phyloP scores from a whole-genome alignment of 2,797 vertebrate species.

The Lycodopsis pacificus region DNA sequence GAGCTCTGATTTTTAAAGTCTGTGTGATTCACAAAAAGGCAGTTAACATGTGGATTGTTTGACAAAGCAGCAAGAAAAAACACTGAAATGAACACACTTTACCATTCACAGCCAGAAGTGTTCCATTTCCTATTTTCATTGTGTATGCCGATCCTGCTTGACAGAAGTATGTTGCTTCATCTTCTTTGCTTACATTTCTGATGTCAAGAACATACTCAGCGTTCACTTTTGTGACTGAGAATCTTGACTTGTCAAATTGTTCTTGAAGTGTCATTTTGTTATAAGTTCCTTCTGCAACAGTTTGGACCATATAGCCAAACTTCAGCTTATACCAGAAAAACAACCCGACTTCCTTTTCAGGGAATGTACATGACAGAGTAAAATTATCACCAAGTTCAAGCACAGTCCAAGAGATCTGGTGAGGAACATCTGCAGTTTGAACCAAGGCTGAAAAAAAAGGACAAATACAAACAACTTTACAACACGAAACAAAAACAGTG shows the following conservation, averaged over 20 bases:
- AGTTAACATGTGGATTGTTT: not conserved
- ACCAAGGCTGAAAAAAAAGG: constrained; percentile 20
- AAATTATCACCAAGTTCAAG: constrained; percentile 20
- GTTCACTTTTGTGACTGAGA: fast-evolving
- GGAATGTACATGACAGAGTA: constrained; percentile 1
- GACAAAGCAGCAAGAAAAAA: not conserved
- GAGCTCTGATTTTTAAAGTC: not conserved
- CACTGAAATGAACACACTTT: not conserved
- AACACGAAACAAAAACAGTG: too few species aligned
- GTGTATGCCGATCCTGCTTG: constrained; percentile 11
- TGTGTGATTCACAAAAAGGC: not conserved
- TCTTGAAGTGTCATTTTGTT: fast-evolving
- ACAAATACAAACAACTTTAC: not conserved
- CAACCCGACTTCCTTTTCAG: fast-evolving
- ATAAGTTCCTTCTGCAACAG: not conserved
- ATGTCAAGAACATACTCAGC: not conserved
- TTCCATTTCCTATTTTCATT: not conserved
- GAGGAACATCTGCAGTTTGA: not conserved
- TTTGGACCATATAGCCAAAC: constrained; percentile 45
- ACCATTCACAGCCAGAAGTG: constrained; percentile 53
- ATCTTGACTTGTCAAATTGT: constrained; percentile 35
- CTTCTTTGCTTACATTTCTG: constrained; percentile 49
- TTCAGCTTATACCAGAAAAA: constrained; percentile 50
- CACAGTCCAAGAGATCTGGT: constrained; percentile 2
- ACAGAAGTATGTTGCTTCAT: constrained; percentile 66